These are phyloP conservation scores for Porites lutea DNA, from an alignment of 64 coral and sea anemone genomes.

Conservation along the genomic window DNA sequence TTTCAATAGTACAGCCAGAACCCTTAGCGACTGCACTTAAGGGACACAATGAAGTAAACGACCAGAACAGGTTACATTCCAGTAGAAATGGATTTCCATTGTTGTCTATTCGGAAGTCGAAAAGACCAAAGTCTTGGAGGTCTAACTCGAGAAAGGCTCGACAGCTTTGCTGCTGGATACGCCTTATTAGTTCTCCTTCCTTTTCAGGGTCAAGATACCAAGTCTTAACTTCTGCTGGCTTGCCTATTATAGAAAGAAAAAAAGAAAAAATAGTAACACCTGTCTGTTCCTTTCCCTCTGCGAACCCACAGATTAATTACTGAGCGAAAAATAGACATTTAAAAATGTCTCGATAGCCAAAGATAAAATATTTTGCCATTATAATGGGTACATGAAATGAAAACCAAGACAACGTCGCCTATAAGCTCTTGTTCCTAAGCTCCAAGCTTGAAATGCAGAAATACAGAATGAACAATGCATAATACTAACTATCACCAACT, in stretches of 20 bases:
- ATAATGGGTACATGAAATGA: too few relatives aligned
- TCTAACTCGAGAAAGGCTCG: background rate
- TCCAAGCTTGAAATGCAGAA: too few relatives aligned
- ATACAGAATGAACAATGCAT: too few relatives aligned
- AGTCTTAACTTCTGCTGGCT: background rate
- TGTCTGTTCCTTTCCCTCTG: too few relatives aligned
- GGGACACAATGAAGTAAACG: constrained; percentile 5
- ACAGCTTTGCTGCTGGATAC: background rate
- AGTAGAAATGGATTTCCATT: background rate
- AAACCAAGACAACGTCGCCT: too few relatives aligned
- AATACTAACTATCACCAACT: too few relatives aligned
- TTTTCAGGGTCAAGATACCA: constrained; percentile 6
- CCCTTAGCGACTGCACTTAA: background rate
- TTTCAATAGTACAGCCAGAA: too few relatives aligned
- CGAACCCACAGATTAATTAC: too few relatives aligned
- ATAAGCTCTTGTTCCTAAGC: too few relatives aligned
- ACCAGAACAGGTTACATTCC: constrained; percentile 46
- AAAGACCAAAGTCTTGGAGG: constrained; percentile 9
- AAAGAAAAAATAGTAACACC: background rate
- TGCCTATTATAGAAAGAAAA: background rate
- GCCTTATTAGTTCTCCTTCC: background rate
- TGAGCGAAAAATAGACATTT: too few relatives aligned
- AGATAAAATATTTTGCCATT: too few relatives aligned
- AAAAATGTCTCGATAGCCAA: too few relatives aligned
- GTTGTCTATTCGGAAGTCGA: constrained; percentile 34